A percentile compares a stretch with the other conserved stretches of the same genome.
phyloP scores from a whole-genome alignment of 2,113 vertebrate species.

The Psephotus haematonotus region DNA sequence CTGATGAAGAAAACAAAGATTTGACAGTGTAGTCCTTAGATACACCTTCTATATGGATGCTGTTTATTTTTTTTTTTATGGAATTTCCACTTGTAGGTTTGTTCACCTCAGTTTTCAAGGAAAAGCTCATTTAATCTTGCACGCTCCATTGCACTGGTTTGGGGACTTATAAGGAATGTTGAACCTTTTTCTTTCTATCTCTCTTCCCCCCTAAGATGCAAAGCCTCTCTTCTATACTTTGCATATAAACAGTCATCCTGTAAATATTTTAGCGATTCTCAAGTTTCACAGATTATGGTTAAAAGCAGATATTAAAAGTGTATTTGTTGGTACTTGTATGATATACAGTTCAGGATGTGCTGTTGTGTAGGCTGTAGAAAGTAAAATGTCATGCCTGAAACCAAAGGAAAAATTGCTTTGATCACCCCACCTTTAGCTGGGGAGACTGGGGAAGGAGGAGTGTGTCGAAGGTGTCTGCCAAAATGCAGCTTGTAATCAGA shows the following conservation, averaged over 20 bases:
- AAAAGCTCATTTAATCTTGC: not conserved
- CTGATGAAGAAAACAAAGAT: not conserved
- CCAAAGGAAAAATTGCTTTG: not conserved
- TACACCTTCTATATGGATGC: not conserved
- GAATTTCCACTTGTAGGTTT: not conserved
- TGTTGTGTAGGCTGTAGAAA: not conserved
- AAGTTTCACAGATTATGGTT: not conserved
- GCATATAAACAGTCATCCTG: not conserved
- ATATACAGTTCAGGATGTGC: not conserved
- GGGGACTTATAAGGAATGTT: not conserved
- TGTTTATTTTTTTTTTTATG: not conserved
- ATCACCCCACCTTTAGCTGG: not conserved
- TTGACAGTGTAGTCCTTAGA: not conserved
- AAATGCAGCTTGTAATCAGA: not conserved
- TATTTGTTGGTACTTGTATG: not conserved
- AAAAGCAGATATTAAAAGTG: not conserved
- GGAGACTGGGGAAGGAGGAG: not conserved
- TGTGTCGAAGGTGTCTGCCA: not conserved
- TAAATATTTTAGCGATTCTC: not conserved
- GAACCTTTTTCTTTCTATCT: not conserved
- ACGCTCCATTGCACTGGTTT: not conserved
- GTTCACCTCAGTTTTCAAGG: not conserved
- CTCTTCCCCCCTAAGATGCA: rapidly evolving
- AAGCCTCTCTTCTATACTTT: not conserved
- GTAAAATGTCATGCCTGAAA: not conserved